phyloP scores from a whole-genome alignment of 2,797 vertebrate species.

The Micrastur ruficollis region DNA sequence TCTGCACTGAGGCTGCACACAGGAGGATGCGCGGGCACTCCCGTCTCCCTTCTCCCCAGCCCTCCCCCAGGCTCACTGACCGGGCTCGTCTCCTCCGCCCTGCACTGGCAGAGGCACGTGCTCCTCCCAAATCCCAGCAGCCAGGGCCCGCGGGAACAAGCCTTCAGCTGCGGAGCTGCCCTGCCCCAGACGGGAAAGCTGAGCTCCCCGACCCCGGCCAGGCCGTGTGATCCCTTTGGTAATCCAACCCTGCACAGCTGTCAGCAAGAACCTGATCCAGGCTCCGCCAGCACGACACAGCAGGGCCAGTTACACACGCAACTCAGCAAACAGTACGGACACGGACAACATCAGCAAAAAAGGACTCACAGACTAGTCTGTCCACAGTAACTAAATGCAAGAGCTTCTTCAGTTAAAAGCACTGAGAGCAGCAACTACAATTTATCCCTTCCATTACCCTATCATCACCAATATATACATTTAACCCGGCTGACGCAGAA shows the following conservation, averaged over 20 bases:
- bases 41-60: not conserved
- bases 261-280: not conserved
- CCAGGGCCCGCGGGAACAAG: not conserved
- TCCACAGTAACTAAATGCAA: not conserved
- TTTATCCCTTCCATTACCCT: not conserved
- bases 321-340: not conserved
- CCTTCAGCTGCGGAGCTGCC: not conserved
- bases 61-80: not conserved
- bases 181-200: not conserved
- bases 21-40: not conserved
- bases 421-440: not conserved
- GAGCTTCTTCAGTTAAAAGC: not conserved
- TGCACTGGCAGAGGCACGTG: rapidly evolving
- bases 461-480: not conserved
- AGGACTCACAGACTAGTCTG: not conserved
- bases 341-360: not conserved
- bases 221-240: not conserved
- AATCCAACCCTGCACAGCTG: not conserved
- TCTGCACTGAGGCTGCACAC: not conserved
- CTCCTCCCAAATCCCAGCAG: not conserved
- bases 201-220: not conserved
- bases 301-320: not conserved
- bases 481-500: not conserved
- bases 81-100: rapidly evolving
- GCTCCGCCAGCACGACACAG: not conserved